phyloP scores from a whole-genome alignment of 2,113 vertebrate species.

The Hypocryptadius cinnamomeus region DNA sequence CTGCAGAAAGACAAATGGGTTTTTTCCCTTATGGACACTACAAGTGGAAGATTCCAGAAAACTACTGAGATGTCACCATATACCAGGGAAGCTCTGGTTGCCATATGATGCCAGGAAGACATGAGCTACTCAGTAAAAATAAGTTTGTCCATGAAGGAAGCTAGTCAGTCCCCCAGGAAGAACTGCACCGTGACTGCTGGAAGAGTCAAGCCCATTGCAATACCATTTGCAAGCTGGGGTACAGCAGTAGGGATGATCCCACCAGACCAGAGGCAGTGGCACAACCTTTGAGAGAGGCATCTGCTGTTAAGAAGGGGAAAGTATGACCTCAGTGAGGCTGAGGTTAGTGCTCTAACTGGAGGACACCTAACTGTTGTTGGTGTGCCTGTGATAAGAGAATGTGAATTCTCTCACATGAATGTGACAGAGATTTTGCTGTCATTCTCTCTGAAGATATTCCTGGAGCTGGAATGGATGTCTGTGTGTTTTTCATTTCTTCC shows the following conservation, averaged over 20 bases:
- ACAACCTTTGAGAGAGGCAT: background rate
- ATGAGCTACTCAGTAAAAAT: background rate
- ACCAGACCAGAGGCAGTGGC: background rate
- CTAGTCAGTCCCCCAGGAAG: background rate
- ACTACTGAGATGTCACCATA: background rate
- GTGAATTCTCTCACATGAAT: background rate
- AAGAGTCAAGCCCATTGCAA: background rate
- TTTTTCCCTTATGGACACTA: background rate
- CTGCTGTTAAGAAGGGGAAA: background rate
- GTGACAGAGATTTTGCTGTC: background rate
- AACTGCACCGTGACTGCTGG: background rate
- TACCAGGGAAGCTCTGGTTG: background rate
- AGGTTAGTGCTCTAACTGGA: background rate
- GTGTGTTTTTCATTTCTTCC: background rate
- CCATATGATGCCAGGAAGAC: background rate
- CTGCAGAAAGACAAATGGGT: background rate
- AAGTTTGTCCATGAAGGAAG: background rate
- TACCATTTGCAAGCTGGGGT: background rate
- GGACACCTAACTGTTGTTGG: background rate
- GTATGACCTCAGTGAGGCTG: background rate
- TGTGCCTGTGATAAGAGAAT: background rate
- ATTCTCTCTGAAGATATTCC: background rate
- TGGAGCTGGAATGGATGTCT: background rate
- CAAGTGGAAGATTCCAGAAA: background rate
- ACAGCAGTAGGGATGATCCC: background rate